Conservation (phyloP, 2,888 invertebrate genomes). For the Seira ritae region DNA sequence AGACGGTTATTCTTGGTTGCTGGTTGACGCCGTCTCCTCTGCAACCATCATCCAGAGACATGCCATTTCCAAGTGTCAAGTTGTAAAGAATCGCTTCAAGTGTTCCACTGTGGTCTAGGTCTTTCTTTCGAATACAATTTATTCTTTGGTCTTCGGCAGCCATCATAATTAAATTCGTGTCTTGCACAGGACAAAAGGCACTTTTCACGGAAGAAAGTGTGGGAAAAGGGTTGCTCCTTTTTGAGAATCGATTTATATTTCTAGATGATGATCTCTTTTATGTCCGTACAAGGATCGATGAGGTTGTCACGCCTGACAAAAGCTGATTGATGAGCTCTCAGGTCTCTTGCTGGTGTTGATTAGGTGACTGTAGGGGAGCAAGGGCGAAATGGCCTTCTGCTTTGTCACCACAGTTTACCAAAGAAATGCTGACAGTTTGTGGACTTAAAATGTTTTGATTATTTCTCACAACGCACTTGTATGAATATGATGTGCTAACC, state of each 20-base stretch:
- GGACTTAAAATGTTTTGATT: constrained; percentile 57
- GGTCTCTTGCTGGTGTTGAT: constrained; percentile 59
- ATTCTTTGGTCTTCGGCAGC: constrained; percentile 66
- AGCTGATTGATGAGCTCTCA: constrained; percentile 66
- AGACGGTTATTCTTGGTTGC: constrained; percentile 64
- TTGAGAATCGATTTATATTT: neutral
- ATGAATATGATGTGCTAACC: constrained; percentile 60
- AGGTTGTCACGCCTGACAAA: constrained; percentile 58
- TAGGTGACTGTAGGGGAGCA: constrained; percentile 56
- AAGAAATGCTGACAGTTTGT: constrained; percentile 57
- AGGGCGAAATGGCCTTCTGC: constrained; percentile 57
- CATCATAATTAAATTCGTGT: constrained; percentile 68
- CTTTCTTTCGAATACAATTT: constrained; percentile 60
- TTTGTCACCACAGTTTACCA: constrained; percentile 43
- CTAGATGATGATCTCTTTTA: constrained; percentile 14
- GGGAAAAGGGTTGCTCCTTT: neutral
- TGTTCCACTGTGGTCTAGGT: constrained; percentile 61
- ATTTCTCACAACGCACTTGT: constrained; percentile 65
- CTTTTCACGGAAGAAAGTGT: neutral
- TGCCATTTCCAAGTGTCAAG: constrained; percentile 55
- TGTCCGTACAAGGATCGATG: constrained; percentile 47
- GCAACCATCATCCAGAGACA: constrained; percentile 57
- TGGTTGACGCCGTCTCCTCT: constrained; percentile 63
- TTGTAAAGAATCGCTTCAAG: constrained; percentile 69
- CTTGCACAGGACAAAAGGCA: neutral